These are phyloP conservation scores for Pararge aegeria DNA, from an alignment of 1,140 invertebrate species.

Conservation along the genomic window DNA sequence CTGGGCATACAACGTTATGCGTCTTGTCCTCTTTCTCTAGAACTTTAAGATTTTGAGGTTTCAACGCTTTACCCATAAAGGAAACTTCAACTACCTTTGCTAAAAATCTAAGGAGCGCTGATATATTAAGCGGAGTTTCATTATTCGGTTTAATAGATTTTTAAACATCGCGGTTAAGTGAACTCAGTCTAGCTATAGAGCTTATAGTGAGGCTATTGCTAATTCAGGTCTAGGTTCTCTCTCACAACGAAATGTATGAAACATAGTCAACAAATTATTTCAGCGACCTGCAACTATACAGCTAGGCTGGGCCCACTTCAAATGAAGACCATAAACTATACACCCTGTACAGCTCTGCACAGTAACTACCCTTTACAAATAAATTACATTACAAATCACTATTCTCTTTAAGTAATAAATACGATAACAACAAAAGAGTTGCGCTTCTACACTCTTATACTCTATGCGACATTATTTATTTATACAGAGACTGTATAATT, in stretches of 20 bases:
- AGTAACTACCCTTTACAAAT: conserved; percentile 66
- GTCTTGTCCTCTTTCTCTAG: too few relatives aligned
- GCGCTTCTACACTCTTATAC: conserved; percentile 37
- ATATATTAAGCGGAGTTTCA: background rate
- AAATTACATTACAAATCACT: conserved; percentile 67
- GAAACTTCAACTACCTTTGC: too few relatives aligned
- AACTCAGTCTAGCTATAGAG: background rate
- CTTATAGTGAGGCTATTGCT: background rate
- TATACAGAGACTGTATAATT: conserved; percentile 3
- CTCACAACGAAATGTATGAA: too few relatives aligned
- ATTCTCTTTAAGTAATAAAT: conserved; percentile 73
- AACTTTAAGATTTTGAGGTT: too few relatives aligned
- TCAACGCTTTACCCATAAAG: too few relatives aligned
- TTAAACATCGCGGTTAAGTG: background rate
- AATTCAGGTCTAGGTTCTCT: too few relatives aligned
- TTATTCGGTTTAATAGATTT: background rate
- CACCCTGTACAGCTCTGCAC: conserved; percentile 34
- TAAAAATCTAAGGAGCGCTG: background rate
- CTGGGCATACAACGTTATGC: too few relatives aligned
- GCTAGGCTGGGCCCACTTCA: background rate
- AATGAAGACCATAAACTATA: conserved; percentile 25
- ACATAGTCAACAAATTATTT: too few relatives aligned
- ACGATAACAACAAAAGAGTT: conserved; percentile 59
- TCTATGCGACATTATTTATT: background rate
- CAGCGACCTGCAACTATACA: background rate